phyloP scores from a whole-genome alignment of 2,113 vertebrate genomes.

The Caloenas nicobarica region DNA sequence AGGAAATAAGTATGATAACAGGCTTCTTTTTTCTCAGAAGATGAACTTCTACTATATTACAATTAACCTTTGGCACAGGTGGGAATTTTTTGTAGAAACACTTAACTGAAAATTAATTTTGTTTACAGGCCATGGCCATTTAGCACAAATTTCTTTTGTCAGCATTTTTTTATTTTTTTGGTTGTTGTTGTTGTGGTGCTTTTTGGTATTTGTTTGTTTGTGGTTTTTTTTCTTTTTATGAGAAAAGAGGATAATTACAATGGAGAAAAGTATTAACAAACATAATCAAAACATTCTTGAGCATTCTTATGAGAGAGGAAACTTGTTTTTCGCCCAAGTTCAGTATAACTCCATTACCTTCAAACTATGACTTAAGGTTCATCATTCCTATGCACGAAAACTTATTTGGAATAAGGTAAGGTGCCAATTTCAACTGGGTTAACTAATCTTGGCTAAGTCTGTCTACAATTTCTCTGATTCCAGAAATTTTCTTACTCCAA shows the following conservation, averaged over 20 bases:
- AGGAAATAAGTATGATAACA: not conserved
- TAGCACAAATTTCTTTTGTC: not conserved
- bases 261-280: not conserved
- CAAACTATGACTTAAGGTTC: not conserved
- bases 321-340: not conserved
- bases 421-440: not conserved
- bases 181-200: too few species aligned
- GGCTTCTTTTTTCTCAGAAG: not conserved
- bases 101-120: not conserved
- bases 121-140: not conserved
- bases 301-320: not conserved
- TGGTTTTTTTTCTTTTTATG: not conserved
- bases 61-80: not conserved
- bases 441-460: not conserved
- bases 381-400: not conserved
- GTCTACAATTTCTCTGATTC: not conserved
- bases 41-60: not conserved
- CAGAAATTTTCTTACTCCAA: not conserved
- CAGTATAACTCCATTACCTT: not conserved
- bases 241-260: not conserved
- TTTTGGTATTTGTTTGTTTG: too few species aligned
- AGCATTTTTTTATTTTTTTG: not conserved
- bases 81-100: not conserved
- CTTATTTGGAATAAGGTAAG: not conserved
- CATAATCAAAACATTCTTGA: not conserved